Evolutionary conservation across 2,113 vertebrate species (phyloP), one percentile per base, ranked within the genome.

Genomic region (Carassius auratus): DNA sequence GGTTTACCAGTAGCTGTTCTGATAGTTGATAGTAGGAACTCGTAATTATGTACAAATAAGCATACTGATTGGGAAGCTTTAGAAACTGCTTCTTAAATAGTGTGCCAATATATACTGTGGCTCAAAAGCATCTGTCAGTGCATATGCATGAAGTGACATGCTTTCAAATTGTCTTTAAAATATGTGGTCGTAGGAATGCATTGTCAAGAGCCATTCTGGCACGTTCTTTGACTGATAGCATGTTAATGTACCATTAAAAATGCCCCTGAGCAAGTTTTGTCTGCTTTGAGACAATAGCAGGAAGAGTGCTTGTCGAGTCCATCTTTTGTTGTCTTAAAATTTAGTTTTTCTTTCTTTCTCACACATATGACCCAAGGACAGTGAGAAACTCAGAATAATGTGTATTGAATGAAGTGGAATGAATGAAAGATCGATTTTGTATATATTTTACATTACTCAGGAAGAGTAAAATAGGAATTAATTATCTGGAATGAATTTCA

Each of bases 351-450:
- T 0, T 55, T 55, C 76, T 52, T 90, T 88, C 64, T 4, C 59
- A 83, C 74, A 93, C 91, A 12, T 71, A 90, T 88, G 88, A 14
- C 68, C 4, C 36, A 66, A 55, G 42, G 45, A 33, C 30, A 15
- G 10, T 23, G 2, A 3, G 76, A 62, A 30, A 19, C 26, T 5
- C 42, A 15, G 30, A 59, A 78, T 57, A 21, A n/a, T 38, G 4
- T 57, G 36, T 62, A 62, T 79, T 62, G 19, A 66, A 64, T 81
- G 30, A 48, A 64, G 38, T 62, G 13, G 38, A 45, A 64, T 81
- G 76, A 79, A 64, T 12, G 0, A 64, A 80, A 79, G 1, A 61
- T 42, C 3, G 8, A 62, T 62, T 81, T 17, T 48, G 14, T 81
- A 30, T 23, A 23, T 45, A 30, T 7, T 81, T 81, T 81, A 38